Conservation (phyloP, 2,113 vertebrate species). For the Cygnus buccinator region DNA sequence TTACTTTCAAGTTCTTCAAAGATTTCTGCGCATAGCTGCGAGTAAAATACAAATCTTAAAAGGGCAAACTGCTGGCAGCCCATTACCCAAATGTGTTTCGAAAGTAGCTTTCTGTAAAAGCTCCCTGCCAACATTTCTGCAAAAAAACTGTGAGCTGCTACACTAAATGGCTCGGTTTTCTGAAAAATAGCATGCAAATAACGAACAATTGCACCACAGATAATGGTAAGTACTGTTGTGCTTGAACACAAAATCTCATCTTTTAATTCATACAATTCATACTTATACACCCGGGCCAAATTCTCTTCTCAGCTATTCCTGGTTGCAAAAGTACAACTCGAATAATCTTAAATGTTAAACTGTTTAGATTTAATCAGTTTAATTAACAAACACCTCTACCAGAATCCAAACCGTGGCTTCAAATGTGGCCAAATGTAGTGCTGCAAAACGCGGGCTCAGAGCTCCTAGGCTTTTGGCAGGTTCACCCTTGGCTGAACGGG, state of each 20-base stretch:
- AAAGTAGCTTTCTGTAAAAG: not conserved
- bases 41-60: conserved; percentile 43
- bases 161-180: not conserved
- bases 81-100: rapidly evolving
- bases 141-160: not conserved
- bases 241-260: not conserved
- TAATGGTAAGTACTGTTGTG: not conserved
- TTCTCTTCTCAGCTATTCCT: not conserved
- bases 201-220: not conserved
- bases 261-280: not conserved
- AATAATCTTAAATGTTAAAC: not conserved
- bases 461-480: not conserved
- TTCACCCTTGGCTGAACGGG: not conserved
- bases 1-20: conserved; percentile 58
- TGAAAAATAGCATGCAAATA: conserved; percentile 5
- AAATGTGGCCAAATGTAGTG: rapidly evolving
- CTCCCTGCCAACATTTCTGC: not conserved
- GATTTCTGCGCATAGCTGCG: not conserved
- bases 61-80: conserved; percentile 12
- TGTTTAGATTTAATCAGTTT: conserved; percentile 37
- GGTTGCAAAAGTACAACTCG: not conserved
- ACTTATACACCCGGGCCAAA: not conserved
- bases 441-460: not conserved
- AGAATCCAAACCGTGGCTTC: not conserved
- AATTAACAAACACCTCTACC: conserved; percentile 3